A percentile compares a stretch with the other conserved stretches of the same genome.
These are phyloP conservation scores for Phylloscopus whistleri DNA, from an alignment of 2,113 vertebrate species.

Conservation along the genomic window DNA sequence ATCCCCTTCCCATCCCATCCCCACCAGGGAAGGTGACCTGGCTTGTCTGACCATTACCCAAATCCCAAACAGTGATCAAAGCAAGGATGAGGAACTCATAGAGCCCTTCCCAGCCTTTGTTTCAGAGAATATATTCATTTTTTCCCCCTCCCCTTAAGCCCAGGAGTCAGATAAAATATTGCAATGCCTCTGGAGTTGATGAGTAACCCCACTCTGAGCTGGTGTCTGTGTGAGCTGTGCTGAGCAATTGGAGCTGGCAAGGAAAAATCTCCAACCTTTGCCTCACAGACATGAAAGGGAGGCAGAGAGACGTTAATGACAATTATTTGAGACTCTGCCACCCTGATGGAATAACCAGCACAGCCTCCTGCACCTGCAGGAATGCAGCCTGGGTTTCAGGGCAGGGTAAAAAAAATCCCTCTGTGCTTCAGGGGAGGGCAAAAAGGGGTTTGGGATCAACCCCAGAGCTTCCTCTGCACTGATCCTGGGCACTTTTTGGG, in stretches of 20 bases:
- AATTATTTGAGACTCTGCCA: slow-evolving; percentile 8
- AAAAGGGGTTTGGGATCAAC: background rate
- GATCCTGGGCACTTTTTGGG: background rate
- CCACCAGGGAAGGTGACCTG: background rate
- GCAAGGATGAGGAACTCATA: background rate
- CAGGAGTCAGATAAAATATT: background rate
- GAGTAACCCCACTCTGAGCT: slow-evolving; percentile 6
- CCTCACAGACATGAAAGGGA: slow-evolving; percentile 36
- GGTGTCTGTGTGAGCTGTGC: background rate
- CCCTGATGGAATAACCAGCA: slow-evolving; percentile 35
- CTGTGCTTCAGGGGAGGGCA: background rate
- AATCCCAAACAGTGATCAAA: background rate
- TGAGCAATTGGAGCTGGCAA: background rate
- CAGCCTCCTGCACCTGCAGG: slow-evolving; percentile 5
- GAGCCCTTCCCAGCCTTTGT: background rate
- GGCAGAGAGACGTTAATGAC: background rate
- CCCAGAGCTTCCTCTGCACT: background rate
- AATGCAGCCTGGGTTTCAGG: background rate
- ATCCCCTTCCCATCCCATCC: too few relatives aligned
- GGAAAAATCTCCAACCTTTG: slow-evolving; percentile 6
- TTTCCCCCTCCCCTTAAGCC: background rate
- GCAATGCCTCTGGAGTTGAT: background rate
- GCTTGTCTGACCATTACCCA: background rate
- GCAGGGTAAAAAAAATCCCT: background rate
- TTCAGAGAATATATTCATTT: background rate